These are phyloP conservation scores for Philaethria dido DNA, from an alignment of 2,888 invertebrate genomes.

Conservation along the genomic window DNA sequence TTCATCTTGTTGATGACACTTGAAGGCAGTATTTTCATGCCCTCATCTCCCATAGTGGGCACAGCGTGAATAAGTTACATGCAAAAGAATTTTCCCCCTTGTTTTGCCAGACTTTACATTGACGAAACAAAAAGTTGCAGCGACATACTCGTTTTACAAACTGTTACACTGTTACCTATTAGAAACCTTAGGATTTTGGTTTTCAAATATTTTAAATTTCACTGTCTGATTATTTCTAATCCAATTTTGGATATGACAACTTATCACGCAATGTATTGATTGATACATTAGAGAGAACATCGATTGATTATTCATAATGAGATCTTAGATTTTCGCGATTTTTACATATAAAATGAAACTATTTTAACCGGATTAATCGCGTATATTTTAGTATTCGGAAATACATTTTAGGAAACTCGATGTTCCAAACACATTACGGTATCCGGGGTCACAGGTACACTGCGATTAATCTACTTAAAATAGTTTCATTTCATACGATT, in stretches of 20 bases:
- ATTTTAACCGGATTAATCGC: too few relatives aligned
- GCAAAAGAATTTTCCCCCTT: constrained; percentile 31
- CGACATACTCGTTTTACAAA: neutral
- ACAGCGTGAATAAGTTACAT: constrained; percentile 41
- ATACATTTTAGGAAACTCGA: too few relatives aligned
- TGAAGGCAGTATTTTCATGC: constrained; percentile 32
- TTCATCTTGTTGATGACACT: constrained; percentile 38
- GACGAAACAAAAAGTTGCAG: constrained; percentile 28
- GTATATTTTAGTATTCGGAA: too few relatives aligned
- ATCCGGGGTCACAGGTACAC: too few relatives aligned
- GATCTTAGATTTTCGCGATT: too few relatives aligned
- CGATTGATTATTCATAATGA: too few relatives aligned
- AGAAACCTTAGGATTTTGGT: neutral
- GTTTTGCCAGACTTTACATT: constrained; percentile 35
- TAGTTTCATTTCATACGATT: too few relatives aligned
- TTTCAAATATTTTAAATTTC: neutral
- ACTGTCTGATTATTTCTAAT: neutral
- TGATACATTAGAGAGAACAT: too few relatives aligned
- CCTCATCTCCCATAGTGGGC: constrained; percentile 41
- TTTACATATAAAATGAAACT: too few relatives aligned
- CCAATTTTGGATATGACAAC: neutral
- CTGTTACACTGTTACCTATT: neutral
- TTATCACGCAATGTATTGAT: too few relatives aligned
- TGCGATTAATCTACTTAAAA: too few relatives aligned
- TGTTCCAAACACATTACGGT: too few relatives aligned